phyloP scores from a whole-genome alignment of 2,113 vertebrate species.

The Pterocles burchelli region DNA sequence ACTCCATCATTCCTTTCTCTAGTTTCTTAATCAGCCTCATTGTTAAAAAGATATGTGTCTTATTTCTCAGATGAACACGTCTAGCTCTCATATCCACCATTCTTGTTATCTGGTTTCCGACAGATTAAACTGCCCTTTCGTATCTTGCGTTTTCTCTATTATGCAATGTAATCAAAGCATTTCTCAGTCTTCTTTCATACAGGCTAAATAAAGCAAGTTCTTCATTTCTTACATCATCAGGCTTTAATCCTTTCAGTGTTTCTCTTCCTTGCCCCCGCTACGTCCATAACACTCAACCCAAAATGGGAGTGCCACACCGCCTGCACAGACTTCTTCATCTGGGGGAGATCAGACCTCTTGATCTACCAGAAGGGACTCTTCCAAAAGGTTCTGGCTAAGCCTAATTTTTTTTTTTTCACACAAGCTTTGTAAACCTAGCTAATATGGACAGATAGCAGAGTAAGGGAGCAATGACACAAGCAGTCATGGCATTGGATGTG shows the following conservation, averaged over 20 bases:
- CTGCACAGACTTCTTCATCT: background rate
- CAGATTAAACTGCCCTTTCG: background rate
- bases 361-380: background rate
- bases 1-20: background rate
- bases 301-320: background rate
- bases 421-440: background rate
- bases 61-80: background rate
- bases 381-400: background rate
- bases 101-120: constrained; percentile 9
- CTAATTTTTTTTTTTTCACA: background rate
- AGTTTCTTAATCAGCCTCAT: constrained; percentile 11
- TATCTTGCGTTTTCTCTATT: background rate
- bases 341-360: background rate
- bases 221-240: background rate
- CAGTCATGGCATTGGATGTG: background rate
- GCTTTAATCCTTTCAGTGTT: background rate
- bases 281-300: background rate
- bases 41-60: background rate
- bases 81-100: constrained; percentile 29
- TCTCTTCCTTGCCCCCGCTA: background rate
- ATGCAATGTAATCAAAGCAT: background rate
- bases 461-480: background rate
- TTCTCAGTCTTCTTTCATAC: background rate
- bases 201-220: background rate
- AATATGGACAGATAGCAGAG: background rate